phyloP scores from a whole-genome alignment of 2,113 vertebrate genomes.

The Lophura nycthemera region DNA sequence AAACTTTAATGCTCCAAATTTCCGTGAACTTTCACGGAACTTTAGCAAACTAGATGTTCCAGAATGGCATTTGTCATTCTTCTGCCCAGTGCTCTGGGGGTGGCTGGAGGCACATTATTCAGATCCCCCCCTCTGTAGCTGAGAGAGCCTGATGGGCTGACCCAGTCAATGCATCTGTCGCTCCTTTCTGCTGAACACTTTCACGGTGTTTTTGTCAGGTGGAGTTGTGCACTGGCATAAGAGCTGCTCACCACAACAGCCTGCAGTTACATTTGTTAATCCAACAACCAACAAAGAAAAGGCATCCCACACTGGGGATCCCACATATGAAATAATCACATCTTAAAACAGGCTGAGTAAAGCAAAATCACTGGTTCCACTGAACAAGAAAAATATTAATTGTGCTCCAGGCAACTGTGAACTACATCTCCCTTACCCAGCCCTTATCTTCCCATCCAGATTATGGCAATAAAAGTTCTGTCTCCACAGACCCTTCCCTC shows the following conservation, averaged over 20 bases:
- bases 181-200: background rate
- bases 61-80: background rate
- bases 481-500: background rate
- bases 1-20: background rate
- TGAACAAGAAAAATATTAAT: background rate
- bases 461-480: background rate
- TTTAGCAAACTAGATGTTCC: background rate
- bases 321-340: background rate
- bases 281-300: background rate
- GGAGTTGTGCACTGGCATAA: background rate
- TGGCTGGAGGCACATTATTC: background rate
- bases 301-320: background rate
- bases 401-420: background rate
- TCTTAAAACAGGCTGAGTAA: background rate
- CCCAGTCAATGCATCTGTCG: background rate
- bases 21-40: background rate
- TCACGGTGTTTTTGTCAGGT: background rate
- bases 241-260: background rate
- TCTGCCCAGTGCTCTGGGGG: background rate
- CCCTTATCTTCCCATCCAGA: background rate
- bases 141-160: background rate
- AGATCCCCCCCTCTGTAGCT: background rate
- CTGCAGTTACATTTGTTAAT: background rate
- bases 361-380: background rate
- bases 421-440: background rate